Evolutionary conservation across 2,797 vertebrate species (phyloP).

Genomic region (Margarornis squamiger): DNA sequence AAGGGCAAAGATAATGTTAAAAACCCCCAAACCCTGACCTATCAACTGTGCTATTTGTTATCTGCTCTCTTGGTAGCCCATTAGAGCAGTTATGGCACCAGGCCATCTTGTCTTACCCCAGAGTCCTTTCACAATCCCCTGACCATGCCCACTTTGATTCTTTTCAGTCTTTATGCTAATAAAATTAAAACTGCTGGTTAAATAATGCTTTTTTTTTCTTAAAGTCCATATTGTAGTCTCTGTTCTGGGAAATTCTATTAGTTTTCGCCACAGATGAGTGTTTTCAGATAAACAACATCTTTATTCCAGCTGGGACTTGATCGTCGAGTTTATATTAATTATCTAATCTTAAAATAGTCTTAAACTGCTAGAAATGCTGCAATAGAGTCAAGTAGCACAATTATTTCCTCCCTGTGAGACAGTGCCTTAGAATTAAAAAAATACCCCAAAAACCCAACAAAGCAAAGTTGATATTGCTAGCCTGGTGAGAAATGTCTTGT

Average conservation of each 20-base stretch:
- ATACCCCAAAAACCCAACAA: neutral
- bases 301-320: constrained; percentile 19
- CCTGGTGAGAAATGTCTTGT: neutral
- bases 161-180: neutral
- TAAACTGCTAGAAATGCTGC: neutral
- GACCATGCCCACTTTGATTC: neutral
- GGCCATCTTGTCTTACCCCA: neutral
- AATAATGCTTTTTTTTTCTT: neutral
- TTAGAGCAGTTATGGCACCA: neutral
- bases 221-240: neutral
- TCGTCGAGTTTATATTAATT: constrained; percentile 5
- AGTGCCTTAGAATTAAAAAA: neutral
- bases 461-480: neutral
- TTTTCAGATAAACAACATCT: constrained; percentile 42
- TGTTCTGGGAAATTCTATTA: constrained; percentile 21
- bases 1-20: neutral
- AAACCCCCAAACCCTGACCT: neutral
- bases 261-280: neutral
- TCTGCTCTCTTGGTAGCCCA: neutral
- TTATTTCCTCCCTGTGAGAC: neutral
- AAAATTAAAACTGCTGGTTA: neutral
- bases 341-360: constrained; percentile 40
- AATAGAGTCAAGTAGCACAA: neutral
- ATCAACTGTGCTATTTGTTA: neutral
- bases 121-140: neutral